Evolutionary conservation across 2,888 invertebrate species (phyloP).

Genomic region (Lathronympha strigana): DNA sequence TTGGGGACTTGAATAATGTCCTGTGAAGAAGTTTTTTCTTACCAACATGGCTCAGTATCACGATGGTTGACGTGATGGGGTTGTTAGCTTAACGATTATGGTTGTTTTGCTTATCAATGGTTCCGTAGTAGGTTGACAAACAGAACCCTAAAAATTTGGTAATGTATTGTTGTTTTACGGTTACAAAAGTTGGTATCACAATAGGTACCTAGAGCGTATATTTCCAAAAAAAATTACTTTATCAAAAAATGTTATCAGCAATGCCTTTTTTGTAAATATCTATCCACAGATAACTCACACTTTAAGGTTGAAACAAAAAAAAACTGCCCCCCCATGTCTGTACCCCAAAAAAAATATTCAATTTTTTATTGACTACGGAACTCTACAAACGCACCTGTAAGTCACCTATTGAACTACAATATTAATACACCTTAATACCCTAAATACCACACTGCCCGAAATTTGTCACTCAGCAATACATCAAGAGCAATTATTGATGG

Average conservation of each 20-base stretch:
- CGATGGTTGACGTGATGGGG: constrained; percentile 1
- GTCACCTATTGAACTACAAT: constrained; percentile 16
- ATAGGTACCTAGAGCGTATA: too few relatives aligned
- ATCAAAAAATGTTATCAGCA: too few relatives aligned
- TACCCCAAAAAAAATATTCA: too few relatives aligned
- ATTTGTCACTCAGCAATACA: constrained; percentile 39
- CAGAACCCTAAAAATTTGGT: too few relatives aligned
- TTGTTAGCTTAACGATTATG: constrained; percentile 2
- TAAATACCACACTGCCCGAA: constrained; percentile 18
- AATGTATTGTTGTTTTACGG: too few relatives aligned
- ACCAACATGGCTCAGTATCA: constrained; percentile 13
- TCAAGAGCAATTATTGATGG: constrained; percentile 40
- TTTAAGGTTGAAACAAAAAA: too few relatives aligned
- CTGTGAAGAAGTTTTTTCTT: constrained; percentile 15
- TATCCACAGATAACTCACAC: too few relatives aligned
- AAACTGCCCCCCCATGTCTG: too few relatives aligned
- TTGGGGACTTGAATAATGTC: constrained; percentile 34
- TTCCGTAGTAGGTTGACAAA: too few relatives aligned
- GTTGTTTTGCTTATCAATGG: not conserved
- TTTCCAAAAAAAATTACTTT: too few relatives aligned
- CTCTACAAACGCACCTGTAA: constrained; percentile 4
- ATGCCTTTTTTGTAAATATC: too few relatives aligned
- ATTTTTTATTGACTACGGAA: not conserved
- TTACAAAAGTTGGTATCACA: too few relatives aligned
- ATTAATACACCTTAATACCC: constrained; percentile 30